These are phyloP conservation scores for Hyposoter didymator DNA, from an alignment of 2,888 invertebrate species.

Conservation along the genomic window DNA sequence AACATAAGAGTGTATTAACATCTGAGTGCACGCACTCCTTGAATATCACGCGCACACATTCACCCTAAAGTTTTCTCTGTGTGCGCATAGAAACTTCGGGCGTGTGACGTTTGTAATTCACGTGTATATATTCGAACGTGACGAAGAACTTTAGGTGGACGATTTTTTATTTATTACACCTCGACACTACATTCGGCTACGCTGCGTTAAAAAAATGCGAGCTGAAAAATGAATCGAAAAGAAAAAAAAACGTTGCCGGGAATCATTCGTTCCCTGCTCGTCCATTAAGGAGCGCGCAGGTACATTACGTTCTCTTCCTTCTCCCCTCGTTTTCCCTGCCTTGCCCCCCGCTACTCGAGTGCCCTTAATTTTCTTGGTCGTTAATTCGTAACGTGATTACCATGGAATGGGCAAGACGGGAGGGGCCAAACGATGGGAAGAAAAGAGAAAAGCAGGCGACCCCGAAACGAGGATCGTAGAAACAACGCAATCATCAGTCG, in stretches of 20 bases:
- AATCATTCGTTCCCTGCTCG: conserved; percentile 37
- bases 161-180: conserved; percentile 61
- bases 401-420: neutral
- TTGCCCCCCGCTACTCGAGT: neutral
- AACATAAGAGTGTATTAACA: neutral
- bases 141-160: conserved; percentile 56
- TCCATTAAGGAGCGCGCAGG: conserved; percentile 35
- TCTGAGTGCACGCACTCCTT: conserved; percentile 19
- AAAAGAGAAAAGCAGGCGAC: neutral
- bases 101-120: neutral
- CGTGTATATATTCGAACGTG: neutral
- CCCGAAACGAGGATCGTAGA: neutral
- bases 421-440: neutral
- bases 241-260: neutral
- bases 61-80: neutral
- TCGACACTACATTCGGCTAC: conserved; percentile 10
- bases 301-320: neutral
- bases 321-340: neutral
- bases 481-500: conserved; percentile 5
- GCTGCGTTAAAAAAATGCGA: neutral
- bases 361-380: conserved; percentile 21
- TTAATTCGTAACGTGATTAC: conserved; percentile 50
- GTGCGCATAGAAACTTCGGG: neutral
- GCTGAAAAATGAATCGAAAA: neutral
- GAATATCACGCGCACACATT: conserved; percentile 1